phyloP scores from a whole-genome alignment of 2,797 vertebrate genomes.

The Cynopterus sphinx region DNA sequence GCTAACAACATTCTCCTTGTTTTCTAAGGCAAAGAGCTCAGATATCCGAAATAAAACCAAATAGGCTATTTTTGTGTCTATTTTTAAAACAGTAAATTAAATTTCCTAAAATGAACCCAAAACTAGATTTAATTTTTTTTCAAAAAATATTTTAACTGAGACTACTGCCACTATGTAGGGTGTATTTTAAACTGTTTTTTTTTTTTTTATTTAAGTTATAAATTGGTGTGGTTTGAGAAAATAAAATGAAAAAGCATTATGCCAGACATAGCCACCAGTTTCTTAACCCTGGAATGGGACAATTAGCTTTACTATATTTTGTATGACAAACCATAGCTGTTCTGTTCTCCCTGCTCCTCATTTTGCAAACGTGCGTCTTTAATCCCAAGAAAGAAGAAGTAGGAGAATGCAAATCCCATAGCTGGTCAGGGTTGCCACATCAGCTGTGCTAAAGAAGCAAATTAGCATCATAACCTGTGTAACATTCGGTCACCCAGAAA shows the following conservation, averaged over 20 bases:
- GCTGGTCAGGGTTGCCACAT: background rate
- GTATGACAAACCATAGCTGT: fast-evolving
- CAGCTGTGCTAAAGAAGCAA: background rate
- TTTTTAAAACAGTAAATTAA: background rate
- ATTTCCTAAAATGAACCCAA: background rate
- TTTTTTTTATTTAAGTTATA: background rate
- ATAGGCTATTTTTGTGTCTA: background rate
- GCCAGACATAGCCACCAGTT: background rate
- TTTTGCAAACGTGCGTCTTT: background rate
- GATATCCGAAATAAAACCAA: background rate
- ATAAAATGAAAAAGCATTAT: background rate
- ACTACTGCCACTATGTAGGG: background rate
- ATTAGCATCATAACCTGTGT: fast-evolving
- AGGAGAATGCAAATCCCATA: fast-evolving
- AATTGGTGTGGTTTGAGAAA: background rate
- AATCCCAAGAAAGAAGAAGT: background rate
- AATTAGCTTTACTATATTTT: background rate
- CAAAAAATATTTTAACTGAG: background rate
- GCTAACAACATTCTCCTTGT: background rate
- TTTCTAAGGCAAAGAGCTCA: background rate
- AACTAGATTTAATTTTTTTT: background rate
- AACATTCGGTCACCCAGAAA: background rate
- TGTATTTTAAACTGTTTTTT: background rate
- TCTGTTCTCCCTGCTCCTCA: background rate
- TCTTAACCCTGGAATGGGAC: background rate